Percentiles rank a stretch among this genome's conserved stretches.
Conservation (phyloP, 2,113 vertebrate genomes). For the Rhinogobius similis region DNA sequence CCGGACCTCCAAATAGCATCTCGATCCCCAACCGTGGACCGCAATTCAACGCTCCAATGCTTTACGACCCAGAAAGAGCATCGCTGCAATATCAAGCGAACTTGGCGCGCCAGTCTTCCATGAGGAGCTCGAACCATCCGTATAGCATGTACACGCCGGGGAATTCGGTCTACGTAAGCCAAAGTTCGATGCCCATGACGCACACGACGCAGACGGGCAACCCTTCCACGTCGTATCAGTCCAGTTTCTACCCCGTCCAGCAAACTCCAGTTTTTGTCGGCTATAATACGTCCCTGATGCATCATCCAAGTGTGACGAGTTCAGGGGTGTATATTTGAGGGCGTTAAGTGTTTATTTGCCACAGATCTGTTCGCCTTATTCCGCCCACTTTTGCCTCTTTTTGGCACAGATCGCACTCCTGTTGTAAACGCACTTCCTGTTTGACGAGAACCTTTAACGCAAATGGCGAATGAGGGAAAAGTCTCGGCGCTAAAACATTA, state of each 20-base stretch:
- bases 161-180: constrained; percentile 43
- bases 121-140: constrained; percentile 23
- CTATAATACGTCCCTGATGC: constrained; percentile 44
- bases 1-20: constrained; percentile 18
- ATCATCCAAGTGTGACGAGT: constrained; percentile 28
- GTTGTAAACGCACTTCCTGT: too few species aligned
- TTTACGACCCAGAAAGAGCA: constrained; percentile 32
- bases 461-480: too few species aligned
- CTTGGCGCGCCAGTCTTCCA: constrained; percentile 19
- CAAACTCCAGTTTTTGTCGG: constrained; percentile 61
- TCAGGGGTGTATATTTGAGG: constrained; percentile 64
- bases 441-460: too few species aligned
- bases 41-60: constrained; percentile 12
- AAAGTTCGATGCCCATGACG: constrained; percentile 28
- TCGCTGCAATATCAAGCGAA: constrained; percentile 41
- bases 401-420: too few species aligned
- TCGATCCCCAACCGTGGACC: constrained; percentile 20
- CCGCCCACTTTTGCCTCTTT: too few species aligned
- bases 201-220: constrained; percentile 3
- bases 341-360: too few species aligned
- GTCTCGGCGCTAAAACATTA: too few species aligned
- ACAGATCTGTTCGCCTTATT: too few species aligned
- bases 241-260: constrained; percentile 43
- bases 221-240: constrained; percentile 35
- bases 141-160: constrained; percentile 34